These are phyloP conservation scores for Eurypyga helias DNA, from an alignment of 2,113 vertebrate genomes.

Conservation along the genomic window DNA sequence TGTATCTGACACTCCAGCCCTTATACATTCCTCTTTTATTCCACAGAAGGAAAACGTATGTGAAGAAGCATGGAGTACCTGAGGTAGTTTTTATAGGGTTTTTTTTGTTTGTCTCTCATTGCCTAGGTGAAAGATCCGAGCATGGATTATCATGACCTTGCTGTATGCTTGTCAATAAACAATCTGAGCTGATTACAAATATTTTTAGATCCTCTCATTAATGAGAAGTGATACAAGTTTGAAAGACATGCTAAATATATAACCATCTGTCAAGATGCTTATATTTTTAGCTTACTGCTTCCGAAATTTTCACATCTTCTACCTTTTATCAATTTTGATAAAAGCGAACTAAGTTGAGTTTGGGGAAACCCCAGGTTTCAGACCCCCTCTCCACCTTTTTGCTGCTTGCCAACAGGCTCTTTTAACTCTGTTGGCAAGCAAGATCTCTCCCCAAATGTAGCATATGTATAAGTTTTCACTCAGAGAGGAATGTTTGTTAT, in stretches of 20 bases:
- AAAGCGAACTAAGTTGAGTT: background rate
- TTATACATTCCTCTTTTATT: background rate
- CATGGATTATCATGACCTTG: background rate
- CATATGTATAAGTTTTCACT: background rate
- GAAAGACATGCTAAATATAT: constrained; percentile 8
- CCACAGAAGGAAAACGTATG: background rate
- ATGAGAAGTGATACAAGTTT: background rate
- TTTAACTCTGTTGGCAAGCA: background rate
- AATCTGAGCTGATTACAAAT: constrained; percentile 2
- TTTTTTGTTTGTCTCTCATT: background rate
- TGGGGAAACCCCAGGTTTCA: background rate
- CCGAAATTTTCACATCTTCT: background rate
- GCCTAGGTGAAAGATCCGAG: background rate
- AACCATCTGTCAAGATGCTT: background rate
- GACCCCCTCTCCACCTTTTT: background rate
- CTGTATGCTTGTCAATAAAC: background rate
- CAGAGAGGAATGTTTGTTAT: background rate
- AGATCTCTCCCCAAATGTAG: background rate
- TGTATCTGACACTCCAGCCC: background rate
- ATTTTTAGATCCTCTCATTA: constrained; percentile 14
- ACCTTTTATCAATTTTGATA: constrained; percentile 8
- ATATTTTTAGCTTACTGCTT: background rate
- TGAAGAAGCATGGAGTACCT: background rate
- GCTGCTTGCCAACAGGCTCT: background rate
- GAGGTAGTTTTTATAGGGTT: background rate